phyloP scores from a whole-genome alignment of 2,797 vertebrate species.

The Sternotherus odoratus region DNA sequence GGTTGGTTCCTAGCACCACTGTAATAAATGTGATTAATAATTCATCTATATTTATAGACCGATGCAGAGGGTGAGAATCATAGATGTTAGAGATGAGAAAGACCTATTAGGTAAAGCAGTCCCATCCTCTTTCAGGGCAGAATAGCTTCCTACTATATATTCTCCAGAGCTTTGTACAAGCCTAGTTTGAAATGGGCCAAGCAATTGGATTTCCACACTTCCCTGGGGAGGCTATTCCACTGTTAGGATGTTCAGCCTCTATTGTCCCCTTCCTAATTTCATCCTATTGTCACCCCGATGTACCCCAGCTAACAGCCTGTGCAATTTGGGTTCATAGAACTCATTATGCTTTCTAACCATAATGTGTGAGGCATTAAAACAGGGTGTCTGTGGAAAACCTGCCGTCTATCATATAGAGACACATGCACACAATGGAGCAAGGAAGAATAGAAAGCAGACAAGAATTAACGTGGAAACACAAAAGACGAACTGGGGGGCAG shows the following conservation, averaged over 20 bases:
- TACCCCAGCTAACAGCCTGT: neutral
- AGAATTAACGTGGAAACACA: neutral
- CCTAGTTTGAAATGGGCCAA: neutral
- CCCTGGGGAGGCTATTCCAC: neutral
- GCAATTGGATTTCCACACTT: neutral
- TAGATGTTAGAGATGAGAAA: neutral
- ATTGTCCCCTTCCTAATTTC: neutral
- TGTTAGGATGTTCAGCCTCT: neutral
- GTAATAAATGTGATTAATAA: neutral
- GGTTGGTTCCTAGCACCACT: neutral
- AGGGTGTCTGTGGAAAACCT: neutral
- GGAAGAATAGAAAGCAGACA: neutral
- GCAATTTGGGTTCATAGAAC: neutral
- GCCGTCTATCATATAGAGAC: neutral
- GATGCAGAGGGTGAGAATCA: neutral
- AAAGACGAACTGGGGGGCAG: neutral
- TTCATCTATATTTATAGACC: neutral
- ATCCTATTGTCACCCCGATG: neutral
- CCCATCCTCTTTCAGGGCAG: neutral
- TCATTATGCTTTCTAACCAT: neutral
- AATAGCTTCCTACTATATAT: neutral
- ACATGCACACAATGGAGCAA: accelerated
- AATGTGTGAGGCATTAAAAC: neutral
- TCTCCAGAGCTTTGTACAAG: neutral
- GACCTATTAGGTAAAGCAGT: neutral